These are phyloP conservation scores for Phataginus tetradactyla DNA, from an alignment of 2,797 vertebrate genomes.

Conservation along the genomic window DNA sequence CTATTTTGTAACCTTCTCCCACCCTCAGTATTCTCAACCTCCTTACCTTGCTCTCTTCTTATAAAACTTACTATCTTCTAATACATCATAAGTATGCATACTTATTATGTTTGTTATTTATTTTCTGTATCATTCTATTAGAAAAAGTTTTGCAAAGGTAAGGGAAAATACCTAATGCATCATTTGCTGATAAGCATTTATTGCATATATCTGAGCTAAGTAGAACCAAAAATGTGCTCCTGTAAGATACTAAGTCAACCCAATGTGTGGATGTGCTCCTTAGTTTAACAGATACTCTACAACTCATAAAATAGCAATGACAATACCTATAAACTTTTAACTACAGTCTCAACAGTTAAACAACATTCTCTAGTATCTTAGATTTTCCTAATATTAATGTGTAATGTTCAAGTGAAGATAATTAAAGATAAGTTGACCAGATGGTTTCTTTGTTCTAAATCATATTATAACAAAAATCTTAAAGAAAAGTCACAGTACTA, in stretches of 20 bases:
- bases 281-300: background rate
- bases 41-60: background rate
- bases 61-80: background rate
- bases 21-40: background rate
- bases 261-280: background rate
- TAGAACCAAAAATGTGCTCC: background rate
- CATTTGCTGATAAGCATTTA: background rate
- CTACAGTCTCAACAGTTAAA: background rate
- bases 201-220: background rate
- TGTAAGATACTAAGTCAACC: background rate
- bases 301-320: background rate
- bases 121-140: background rate
- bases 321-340: background rate
- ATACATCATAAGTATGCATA: background rate
- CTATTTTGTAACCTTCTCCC: background rate
- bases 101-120: background rate
- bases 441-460: background rate
- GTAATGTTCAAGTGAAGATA: background rate
- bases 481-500: background rate
- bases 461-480: background rate
- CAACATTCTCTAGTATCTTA: background rate
- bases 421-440: background rate
- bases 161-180: background rate
- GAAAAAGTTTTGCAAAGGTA: background rate
- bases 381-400: conserved; percentile 4